Conservation (phyloP, 2,888 invertebrate species). For the Temnothorax rugatulus region DNA sequence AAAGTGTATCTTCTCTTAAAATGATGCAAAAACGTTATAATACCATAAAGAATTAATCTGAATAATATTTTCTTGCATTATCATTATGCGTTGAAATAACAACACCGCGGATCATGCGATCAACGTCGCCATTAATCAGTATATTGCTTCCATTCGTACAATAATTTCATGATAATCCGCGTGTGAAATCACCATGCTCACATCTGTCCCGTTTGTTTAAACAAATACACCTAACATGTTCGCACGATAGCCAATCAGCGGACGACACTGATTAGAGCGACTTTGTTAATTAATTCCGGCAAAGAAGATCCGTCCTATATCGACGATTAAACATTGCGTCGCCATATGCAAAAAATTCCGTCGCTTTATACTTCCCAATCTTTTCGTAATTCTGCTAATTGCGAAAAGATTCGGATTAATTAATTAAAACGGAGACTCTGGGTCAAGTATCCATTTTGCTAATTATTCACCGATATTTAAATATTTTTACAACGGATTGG, state of each 20-base stretch:
- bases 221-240: conserved; percentile 27
- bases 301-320: neutral
- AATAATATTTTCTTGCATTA: conserved; percentile 32
- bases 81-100: conserved; percentile 39
- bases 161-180: conserved; percentile 74
- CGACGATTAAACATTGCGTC: neutral
- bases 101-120: conserved; percentile 52
- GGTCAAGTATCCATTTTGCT: conserved; percentile 17
- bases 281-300: conserved; percentile 44
- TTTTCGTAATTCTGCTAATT: conserved; percentile 33
- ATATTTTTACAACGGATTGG: conserved; percentile 2
- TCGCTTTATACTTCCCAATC: neutral
- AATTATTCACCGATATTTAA: conserved; percentile 28
- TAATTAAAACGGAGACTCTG: conserved; percentile 16
- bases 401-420: conserved; percentile 27
- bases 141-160: conserved; percentile 73
- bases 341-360: neutral
- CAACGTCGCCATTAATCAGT: conserved; percentile 70
- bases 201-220: conserved; percentile 56
- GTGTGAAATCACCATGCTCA: conserved; percentile 72
- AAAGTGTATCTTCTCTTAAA: neutral
- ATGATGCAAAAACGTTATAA: neutral
- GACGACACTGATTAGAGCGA: conserved; percentile 28
- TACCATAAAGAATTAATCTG: conserved; percentile 1
- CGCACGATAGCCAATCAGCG: conserved; percentile 28